These are phyloP conservation scores for Zophobas atratus DNA, from an alignment of 1,140 invertebrate species.

Conservation along the genomic window DNA sequence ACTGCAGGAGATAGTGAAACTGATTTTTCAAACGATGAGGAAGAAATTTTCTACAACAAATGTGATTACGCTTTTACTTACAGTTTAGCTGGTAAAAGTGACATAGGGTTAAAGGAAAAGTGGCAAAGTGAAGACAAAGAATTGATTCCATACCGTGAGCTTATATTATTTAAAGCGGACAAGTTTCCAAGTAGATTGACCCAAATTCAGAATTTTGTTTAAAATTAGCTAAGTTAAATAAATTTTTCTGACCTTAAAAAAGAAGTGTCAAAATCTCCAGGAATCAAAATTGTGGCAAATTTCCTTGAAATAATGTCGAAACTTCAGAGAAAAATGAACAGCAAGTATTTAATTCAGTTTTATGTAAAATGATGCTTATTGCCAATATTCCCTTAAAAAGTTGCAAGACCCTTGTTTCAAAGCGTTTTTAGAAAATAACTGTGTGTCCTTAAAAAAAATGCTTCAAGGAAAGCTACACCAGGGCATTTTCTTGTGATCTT, in stretches of 20 bases:
- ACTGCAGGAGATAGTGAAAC: constrained; percentile 61
- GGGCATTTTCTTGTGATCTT: too few relatives aligned
- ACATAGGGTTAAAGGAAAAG: constrained; percentile 77
- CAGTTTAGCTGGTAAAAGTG: constrained; percentile 78
- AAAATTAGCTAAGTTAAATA: neutral
- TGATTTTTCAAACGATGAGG: constrained; percentile 82
- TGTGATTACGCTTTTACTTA: constrained; percentile 80
- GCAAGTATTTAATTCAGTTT: too few relatives aligned
- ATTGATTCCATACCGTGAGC: constrained; percentile 78
- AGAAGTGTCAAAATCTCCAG: too few relatives aligned
- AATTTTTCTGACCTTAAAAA: neutral
- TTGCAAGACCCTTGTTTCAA: too few relatives aligned
- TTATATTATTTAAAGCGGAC: constrained; percentile 77
- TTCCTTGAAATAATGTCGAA: too few relatives aligned
- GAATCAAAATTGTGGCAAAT: too few relatives aligned
- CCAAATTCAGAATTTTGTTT: constrained; percentile 70
- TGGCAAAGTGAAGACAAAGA: constrained; percentile 81
- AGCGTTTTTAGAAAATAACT: too few relatives aligned
- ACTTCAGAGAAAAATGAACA: too few relatives aligned
- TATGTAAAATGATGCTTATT: too few relatives aligned
- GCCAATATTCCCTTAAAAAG: too few relatives aligned
- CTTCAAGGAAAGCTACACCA: too few relatives aligned
- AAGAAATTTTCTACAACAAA: constrained; percentile 80
- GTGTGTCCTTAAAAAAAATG: too few relatives aligned
- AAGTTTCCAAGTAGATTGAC: constrained; percentile 75